These are phyloP conservation scores for Caenorhabditis angaria DNA, from an alignment of 2,888 invertebrate genomes.

Conservation along the genomic window DNA sequence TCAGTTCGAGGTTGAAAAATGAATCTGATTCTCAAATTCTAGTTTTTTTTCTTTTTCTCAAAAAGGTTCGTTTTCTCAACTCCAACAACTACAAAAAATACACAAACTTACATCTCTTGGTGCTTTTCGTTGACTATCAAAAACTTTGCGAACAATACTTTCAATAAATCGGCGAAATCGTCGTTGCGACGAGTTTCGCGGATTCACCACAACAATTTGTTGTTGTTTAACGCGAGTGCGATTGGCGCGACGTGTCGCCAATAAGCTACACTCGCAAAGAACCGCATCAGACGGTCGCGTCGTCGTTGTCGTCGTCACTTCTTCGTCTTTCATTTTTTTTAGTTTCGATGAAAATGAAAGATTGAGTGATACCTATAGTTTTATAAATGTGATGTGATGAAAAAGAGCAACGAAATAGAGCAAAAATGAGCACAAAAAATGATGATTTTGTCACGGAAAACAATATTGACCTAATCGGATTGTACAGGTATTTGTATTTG, in stretches of 20 bases:
- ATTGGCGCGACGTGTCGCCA: slow-evolving; percentile 33
- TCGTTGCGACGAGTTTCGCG: slow-evolving; percentile 39
- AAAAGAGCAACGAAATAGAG: slow-evolving; percentile 7
- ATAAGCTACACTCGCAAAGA: slow-evolving; percentile 51
- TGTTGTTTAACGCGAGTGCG: slow-evolving; percentile 4
- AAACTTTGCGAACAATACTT: slow-evolving; percentile 58
- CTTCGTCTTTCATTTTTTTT: slow-evolving; percentile 10
- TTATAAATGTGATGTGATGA: slow-evolving; percentile 8
- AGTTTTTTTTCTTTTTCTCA: neutral
- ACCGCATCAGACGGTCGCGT: slow-evolving; percentile 56
- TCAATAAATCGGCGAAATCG: slow-evolving; percentile 54
- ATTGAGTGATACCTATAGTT: neutral
- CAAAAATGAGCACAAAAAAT: neutral
- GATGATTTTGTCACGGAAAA: slow-evolving; percentile 1
- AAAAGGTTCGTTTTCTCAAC: neutral
- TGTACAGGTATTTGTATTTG: neutral
- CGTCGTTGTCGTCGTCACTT: slow-evolving; percentile 42
- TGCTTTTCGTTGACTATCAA: slow-evolving; percentile 48
- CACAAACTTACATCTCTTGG: slow-evolving; percentile 52
- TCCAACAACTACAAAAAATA: too few species aligned
- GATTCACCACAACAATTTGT: slow-evolving; percentile 21
- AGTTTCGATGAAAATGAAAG: too few species aligned
- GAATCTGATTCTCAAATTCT: neutral
- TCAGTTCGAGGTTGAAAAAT: neutral
- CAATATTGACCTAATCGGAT: neutral